Evolutionary conservation across 1,140 invertebrate genomes (phyloP).

Genomic region (Hyposmocoma kahamanoa): DNA sequence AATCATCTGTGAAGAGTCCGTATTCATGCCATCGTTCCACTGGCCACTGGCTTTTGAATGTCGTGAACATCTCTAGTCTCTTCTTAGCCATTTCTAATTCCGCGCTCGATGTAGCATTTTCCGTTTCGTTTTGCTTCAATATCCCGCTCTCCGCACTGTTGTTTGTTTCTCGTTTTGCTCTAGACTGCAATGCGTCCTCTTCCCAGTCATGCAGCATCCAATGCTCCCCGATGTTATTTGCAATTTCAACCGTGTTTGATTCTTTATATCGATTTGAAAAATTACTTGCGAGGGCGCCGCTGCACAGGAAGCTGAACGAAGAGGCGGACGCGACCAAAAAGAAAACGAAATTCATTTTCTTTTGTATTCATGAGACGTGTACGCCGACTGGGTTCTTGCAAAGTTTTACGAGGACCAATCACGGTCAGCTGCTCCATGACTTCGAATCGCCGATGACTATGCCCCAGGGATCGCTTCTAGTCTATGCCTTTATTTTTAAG

Average conservation of each 20-base stretch:
- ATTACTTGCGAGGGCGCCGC: constrained; percentile 13
- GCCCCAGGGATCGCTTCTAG: constrained; percentile 43
- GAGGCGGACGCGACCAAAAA: constrained; percentile 27
- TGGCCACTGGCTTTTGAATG: constrained; percentile 67
- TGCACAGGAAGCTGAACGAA: constrained; percentile 30
- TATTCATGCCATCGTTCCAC: constrained; percentile 65
- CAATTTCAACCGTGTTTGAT: constrained; percentile 3
- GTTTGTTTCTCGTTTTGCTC: background rate
- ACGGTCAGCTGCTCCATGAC: constrained; percentile 20
- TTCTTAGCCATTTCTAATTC: constrained; percentile 1
- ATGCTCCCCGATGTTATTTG: background rate
- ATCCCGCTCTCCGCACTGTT: too few relatives aligned
- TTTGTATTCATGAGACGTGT: constrained; percentile 22
- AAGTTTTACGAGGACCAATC: constrained; percentile 31
- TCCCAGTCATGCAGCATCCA: background rate
- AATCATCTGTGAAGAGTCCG: constrained; percentile 74
- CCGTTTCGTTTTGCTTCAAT: background rate
- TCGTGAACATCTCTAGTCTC: constrained; percentile 22
- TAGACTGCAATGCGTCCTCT: background rate
- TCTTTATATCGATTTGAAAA: background rate
- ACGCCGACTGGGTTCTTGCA: constrained; percentile 25
- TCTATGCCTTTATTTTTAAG: constrained; percentile 55
- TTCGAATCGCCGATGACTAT: constrained; percentile 17
- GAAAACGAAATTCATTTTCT: constrained; percentile 36
- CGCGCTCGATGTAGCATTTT: constrained; percentile 8